These are phyloP conservation scores for Tridacna gigas DNA, from an alignment of 2,888 invertebrate genomes.

Conservation along the genomic window DNA sequence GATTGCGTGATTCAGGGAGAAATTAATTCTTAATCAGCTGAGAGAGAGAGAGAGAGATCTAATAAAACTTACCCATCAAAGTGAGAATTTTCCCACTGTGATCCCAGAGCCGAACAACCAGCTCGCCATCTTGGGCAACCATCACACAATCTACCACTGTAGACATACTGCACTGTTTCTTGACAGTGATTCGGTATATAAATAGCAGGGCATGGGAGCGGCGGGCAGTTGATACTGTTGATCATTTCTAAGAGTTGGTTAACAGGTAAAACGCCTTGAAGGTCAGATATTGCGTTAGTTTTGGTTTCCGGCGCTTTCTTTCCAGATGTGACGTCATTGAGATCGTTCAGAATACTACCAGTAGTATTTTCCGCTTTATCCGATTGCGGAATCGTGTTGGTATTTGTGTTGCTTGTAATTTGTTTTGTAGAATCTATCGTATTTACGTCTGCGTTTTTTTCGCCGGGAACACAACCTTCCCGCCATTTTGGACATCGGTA, in stretches of 20 bases:
- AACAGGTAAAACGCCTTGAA: conserved; percentile 36
- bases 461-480: conserved; percentile 30
- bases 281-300: not conserved
- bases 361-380: too few relatives aligned
- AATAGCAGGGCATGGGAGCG: conserved; percentile 45
- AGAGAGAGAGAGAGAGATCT: too few relatives aligned
- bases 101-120: conserved; percentile 23
- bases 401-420: not conserved
- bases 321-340: not conserved
- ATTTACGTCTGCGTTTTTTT: not conserved
- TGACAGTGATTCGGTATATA: conserved; percentile 44
- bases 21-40: too few relatives aligned
- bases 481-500: conserved; percentile 45
- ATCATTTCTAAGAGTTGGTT: conserved; percentile 26
- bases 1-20: too few relatives aligned
- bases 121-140: conserved; percentile 56
- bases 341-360: not conserved
- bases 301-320: not conserved
- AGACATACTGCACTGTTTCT: conserved; percentile 35
- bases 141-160: conserved; percentile 39
- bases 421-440: not conserved
- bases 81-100: conserved; percentile 30
- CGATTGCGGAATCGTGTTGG: not conserved
- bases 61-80: conserved; percentile 53
- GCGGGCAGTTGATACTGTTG: conserved; percentile 35